Percentiles rank a stretch among this genome's conserved stretches.
Evolutionary conservation across 37 sponge, comb jelly and placozoan genomes (phyloP).

Genomic region (Ephydatia muelleri): DNA sequence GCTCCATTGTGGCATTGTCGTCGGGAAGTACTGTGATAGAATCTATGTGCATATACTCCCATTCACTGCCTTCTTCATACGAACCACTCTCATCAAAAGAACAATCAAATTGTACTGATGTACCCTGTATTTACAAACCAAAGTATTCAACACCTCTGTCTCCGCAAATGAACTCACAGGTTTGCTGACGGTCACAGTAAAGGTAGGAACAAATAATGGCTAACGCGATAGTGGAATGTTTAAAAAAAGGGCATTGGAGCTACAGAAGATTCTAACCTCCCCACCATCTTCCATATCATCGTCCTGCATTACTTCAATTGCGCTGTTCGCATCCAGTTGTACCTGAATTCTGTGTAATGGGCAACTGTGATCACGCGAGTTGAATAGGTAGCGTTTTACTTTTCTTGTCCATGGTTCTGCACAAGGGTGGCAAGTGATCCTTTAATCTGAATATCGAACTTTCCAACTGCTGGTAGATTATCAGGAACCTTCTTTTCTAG

Average conservation of each 20-base stretch:
- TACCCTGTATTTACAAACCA: conserved; percentile 35
- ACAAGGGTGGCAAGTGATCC: conserved; percentile 37
- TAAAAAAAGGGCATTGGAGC: background rate
- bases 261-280: background rate
- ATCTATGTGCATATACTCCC: conserved; percentile 47
- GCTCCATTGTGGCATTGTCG: conserved; percentile 8
- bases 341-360: conserved; percentile 25
- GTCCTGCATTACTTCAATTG: conserved; percentile 31
- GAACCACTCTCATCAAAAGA: conserved; percentile 40
- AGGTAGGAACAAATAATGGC: conserved; percentile 57
- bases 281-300: background rate
- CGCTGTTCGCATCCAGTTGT: conserved; percentile 47
- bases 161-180: conserved; percentile 3
- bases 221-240: conserved; percentile 6
- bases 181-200: conserved; percentile 63
- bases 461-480: conserved; percentile 18
- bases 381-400: background rate
- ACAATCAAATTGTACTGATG: conserved; percentile 49
- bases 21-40: conserved; percentile 45
- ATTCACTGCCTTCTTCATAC: conserved; percentile 27
- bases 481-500: conserved; percentile 6
- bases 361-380: background rate
- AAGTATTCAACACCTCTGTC: background rate
- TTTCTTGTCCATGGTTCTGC: conserved; percentile 17
- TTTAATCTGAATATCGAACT: conserved; percentile 13